Percentiles rank a stretch among this genome's conserved stretches.
Conservation (phyloP, 2,888 invertebrate genomes). For the Stomorhina lunata region DNA sequence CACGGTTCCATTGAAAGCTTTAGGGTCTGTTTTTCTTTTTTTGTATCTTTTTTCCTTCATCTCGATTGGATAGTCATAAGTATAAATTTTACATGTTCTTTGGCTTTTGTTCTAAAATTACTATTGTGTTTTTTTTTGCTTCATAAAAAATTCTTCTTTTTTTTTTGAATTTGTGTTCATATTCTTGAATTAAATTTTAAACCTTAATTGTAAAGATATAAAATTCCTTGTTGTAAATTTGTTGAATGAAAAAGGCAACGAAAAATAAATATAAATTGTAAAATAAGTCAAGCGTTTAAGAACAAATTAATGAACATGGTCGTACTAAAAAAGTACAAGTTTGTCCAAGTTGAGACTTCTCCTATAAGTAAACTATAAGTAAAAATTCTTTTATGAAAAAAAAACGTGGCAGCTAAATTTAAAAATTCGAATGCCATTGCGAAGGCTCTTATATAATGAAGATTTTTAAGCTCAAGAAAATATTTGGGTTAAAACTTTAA, state of each 20-base stretch:
- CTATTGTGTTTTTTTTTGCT: neutral
- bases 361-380: neutral
- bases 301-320: constrained; percentile 34
- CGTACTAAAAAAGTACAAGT: neutral
- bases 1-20: constrained; percentile 34
- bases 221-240: constrained; percentile 21
- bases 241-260: neutral
- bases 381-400: no score
- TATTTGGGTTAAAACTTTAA: neutral
- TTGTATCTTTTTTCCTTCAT: neutral
- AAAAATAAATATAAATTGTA: constrained; percentile 38
- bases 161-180: neutral
- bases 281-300: constrained; percentile 57
- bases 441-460: constrained; percentile 34
- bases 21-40: constrained; percentile 24
- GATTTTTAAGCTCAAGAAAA: neutral
- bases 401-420: constrained; percentile 10
- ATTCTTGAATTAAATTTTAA: constrained; percentile 30
- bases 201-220: constrained; percentile 37
- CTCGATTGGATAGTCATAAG: neutral
- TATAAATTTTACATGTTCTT: constrained; percentile 1
- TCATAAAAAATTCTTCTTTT: constrained; percentile 28
- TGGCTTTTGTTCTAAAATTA: constrained; percentile 29
- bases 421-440: constrained; percentile 47
- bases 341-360: neutral